Evolutionary conservation across 2,888 invertebrate species (phyloP).

Genomic region (Microdon myrmicae): DNA sequence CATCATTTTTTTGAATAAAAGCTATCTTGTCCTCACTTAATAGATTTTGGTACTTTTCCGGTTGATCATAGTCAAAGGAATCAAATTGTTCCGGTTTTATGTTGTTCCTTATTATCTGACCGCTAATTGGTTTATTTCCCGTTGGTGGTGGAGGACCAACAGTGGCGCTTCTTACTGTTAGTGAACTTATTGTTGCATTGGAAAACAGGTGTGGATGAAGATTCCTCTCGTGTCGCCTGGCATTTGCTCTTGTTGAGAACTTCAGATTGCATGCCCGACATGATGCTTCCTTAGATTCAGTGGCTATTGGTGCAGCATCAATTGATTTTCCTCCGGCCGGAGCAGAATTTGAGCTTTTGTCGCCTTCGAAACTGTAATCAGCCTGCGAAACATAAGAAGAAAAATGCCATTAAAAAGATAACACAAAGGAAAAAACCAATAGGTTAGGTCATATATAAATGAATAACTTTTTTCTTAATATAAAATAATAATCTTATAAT

Average conservation of each 20-base stretch:
- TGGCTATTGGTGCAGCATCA: conserved; percentile 55
- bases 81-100: conserved; percentile 54
- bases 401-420: neutral
- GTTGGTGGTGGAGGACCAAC: conserved; percentile 52
- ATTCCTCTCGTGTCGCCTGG: conserved; percentile 66
- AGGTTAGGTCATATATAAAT: too few relatives aligned
- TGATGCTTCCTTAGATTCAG: conserved; percentile 62
- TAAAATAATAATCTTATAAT: too few relatives aligned
- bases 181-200: conserved; percentile 54
- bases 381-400: conserved; percentile 6
- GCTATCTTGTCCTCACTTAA: conserved; percentile 63
- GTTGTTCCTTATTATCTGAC: conserved; percentile 8
- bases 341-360: conserved; percentile 3
- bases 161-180: conserved; percentile 60
- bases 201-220: conserved; percentile 64
- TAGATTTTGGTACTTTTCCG: conserved; percentile 64
- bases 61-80: conserved; percentile 64
- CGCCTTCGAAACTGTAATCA: conserved; percentile 36
- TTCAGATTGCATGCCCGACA: conserved; percentile 66
- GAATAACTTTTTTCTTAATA: too few relatives aligned
- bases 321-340: conserved; percentile 38
- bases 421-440: neutral
- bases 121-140: conserved; percentile 8
- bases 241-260: conserved; percentile 67
- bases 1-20: conserved; percentile 64